A percentile compares a stretch with the other conserved stretches of the same genome.
phyloP scores from a whole-genome alignment of 2,888 invertebrate genomes.

The Cephalotes varians region DNA sequence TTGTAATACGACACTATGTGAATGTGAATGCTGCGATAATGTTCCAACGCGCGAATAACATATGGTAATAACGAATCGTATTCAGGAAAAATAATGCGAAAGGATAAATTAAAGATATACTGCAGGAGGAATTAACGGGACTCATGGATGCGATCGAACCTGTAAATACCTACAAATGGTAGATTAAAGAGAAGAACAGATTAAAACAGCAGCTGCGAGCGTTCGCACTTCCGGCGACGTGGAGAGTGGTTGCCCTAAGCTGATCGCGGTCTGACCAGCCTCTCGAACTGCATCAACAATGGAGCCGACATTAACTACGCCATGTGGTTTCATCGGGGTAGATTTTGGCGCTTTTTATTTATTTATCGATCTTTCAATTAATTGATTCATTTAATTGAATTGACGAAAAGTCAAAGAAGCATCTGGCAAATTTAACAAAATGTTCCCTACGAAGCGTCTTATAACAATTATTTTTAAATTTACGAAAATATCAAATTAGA shows the following conservation, averaged over 20 bases:
- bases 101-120: not conserved
- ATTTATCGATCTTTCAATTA: slow-evolving; percentile 71
- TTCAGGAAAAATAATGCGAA: not conserved
- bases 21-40: not conserved
- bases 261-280: slow-evolving; percentile 71
- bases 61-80: not conserved
- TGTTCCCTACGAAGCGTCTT: not conserved
- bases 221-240: slow-evolving; percentile 60
- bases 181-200: slow-evolving; percentile 47
- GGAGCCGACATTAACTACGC: slow-evolving; percentile 60
- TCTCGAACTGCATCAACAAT: slow-evolving; percentile 61
- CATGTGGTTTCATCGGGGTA: slow-evolving; percentile 59
- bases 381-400: slow-evolving; percentile 68
- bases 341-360: slow-evolving; percentile 46
- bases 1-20: not conserved
- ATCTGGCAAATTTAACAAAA: not conserved
- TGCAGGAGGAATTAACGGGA: not conserved
- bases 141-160: not conserved
- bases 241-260: slow-evolving; percentile 71
- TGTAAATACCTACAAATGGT: slow-evolving; percentile 31
- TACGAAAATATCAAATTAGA: too few relatives aligned
- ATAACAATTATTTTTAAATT: not conserved
- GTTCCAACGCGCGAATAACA: not conserved
- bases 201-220: slow-evolving; percentile 54
- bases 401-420: slow-evolving; percentile 65